These are phyloP conservation scores for Orchestes rusci DNA, from an alignment of 2,888 invertebrate genomes.

Conservation along the genomic window DNA sequence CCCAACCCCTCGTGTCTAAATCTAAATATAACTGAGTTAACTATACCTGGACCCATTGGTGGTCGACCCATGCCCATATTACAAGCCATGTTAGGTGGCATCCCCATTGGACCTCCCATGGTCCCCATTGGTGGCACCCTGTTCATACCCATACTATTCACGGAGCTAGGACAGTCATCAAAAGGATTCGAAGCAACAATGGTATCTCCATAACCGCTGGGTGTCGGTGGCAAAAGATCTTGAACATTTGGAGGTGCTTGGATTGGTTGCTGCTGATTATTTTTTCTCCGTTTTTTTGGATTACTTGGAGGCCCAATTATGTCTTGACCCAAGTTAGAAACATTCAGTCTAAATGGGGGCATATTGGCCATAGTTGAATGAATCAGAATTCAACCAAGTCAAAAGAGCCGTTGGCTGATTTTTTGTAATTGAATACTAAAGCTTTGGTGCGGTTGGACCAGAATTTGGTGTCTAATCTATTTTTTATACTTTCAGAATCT, in stretches of 20 bases:
- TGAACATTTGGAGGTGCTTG: constrained; percentile 67
- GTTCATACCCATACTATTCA: constrained; percentile 39
- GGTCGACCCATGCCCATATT: constrained; percentile 53
- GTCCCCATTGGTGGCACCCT: constrained; percentile 37
- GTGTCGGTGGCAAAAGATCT: constrained; percentile 75
- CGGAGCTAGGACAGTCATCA: constrained; percentile 71
- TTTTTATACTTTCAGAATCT: constrained; percentile 45
- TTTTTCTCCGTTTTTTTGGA: constrained; percentile 81
- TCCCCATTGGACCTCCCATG: constrained; percentile 39
- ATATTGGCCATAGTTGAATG: constrained; percentile 46
- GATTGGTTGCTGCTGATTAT: constrained; percentile 59
- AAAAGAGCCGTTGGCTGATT: constrained; percentile 40
- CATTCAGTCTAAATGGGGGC: constrained; percentile 42
- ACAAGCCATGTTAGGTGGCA: constrained; percentile 52
- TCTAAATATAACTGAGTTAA: not conserved
- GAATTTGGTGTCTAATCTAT: constrained; percentile 46
- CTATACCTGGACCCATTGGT: constrained; percentile 23
- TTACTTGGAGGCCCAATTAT: constrained; percentile 72
- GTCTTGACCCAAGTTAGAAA: constrained; percentile 41
- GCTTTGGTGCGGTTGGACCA: constrained; percentile 53
- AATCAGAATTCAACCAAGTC: constrained; percentile 27
- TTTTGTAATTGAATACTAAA: constrained; percentile 47
- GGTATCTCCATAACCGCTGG: constrained; percentile 87
- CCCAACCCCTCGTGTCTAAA: too few relatives aligned
- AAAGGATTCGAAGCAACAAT: constrained; percentile 93